These are phyloP conservation scores for Prenolepis imparis DNA, from an alignment of 2,888 invertebrate species.

Conservation along the genomic window DNA sequence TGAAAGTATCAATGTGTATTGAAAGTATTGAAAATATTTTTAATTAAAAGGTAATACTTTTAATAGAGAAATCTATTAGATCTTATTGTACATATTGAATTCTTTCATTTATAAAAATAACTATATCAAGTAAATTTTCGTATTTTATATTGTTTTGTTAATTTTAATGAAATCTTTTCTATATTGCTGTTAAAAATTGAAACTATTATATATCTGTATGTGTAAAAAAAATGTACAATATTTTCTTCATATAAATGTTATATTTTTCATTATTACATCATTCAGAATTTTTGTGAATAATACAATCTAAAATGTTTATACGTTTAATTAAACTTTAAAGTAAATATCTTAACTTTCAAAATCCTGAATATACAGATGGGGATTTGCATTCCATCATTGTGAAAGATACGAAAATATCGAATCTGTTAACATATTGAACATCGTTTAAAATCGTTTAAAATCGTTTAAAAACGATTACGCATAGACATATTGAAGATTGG, in stretches of 20 bases:
- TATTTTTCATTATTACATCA: neutral
- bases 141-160: neutral
- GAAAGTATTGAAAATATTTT: too few species aligned
- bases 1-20: neutral
- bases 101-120: neutral
- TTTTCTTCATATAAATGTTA: neutral
- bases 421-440: neutral
- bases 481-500: constrained; percentile 27
- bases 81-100: neutral
- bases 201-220: neutral
- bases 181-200: neutral
- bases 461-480: too few species aligned
- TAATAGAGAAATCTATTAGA: neutral
- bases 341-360: neutral
- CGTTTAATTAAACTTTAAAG: neutral
- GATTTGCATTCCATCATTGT: neutral
- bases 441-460: too few species aligned
- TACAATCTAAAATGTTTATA: neutral
- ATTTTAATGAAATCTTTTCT: neutral
- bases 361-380: neutral
- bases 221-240: neutral
- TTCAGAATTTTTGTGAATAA: neutral
- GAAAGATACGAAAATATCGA: neutral
- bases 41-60: neutral
- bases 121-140: neutral